phyloP scores from a whole-genome alignment of 2,888 invertebrate genomes.

The Corythucha ciliata region DNA sequence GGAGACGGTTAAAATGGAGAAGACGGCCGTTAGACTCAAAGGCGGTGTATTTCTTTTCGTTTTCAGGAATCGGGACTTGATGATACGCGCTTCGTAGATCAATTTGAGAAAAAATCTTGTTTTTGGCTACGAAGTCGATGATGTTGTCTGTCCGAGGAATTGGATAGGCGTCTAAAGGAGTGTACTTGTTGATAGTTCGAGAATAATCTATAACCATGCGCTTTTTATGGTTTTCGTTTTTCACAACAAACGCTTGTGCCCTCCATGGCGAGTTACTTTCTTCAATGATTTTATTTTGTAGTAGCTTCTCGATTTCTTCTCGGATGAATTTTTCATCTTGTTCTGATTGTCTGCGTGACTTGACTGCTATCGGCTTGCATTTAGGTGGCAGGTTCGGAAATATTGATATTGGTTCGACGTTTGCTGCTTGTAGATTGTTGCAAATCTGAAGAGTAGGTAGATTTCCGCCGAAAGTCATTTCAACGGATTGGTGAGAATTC shows the following conservation, averaged over 20 bases:
- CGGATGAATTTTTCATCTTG: neutral
- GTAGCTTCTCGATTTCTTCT: neutral
- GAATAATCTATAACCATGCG: constrained; percentile 4
- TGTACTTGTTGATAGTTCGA: neutral
- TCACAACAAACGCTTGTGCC: neutral
- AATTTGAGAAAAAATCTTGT: neutral
- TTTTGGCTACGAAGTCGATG: neutral
- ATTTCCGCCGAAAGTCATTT: too few relatives aligned
- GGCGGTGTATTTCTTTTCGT: neutral
- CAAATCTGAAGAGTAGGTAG: too few relatives aligned
- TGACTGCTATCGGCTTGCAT: neutral
- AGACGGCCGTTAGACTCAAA: neutral
- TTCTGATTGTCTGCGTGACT: neutral
- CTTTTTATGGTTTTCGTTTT: neutral
- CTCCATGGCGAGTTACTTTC: constrained; percentile 3
- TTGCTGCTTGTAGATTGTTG: neutral
- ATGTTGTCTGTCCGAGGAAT: neutral
- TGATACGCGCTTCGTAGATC: constrained; percentile 7
- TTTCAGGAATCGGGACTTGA: neutral
- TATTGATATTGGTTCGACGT: neutral
- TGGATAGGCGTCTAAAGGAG: neutral
- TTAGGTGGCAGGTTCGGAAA: neutral
- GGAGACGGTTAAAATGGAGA: neutral
- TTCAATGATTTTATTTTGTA: neutral
- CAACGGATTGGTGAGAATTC: too few relatives aligned